Percentiles rank a stretch among this genome's conserved stretches.
Evolutionary conservation across 2,888 invertebrate genomes (phyloP).

Genomic region (Plagodis dolabraria): DNA sequence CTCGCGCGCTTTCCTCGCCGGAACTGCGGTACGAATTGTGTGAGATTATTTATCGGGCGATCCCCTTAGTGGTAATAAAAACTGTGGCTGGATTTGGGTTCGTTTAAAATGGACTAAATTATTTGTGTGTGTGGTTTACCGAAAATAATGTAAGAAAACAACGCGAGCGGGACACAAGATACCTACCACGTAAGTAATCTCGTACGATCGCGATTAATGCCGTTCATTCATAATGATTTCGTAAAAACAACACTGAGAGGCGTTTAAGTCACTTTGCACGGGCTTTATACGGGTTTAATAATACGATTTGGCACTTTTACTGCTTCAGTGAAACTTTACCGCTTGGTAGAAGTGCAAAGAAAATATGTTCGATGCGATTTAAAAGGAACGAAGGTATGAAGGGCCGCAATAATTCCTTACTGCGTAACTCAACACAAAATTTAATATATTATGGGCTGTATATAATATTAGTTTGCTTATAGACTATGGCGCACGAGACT

Average conservation of each 20-base stretch:
- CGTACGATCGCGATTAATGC: not conserved
- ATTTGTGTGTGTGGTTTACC: conserved; percentile 4
- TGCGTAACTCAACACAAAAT: not conserved
- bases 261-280: conserved; percentile 4
- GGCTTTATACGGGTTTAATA: conserved; percentile 31
- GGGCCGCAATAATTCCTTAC: too few relatives aligned
- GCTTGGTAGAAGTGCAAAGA: not conserved
- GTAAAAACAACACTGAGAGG: conserved; percentile 1
- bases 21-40: conserved; percentile 16
- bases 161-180: not conserved
- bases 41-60: conserved; percentile 17
- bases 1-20: conserved; percentile 19
- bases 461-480: too few relatives aligned
- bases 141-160: conserved; percentile 17
- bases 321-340: conserved; percentile 29
- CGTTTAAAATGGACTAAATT: conserved; percentile 1
- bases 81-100: conserved; percentile 3
- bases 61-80: conserved; percentile 8
- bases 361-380: not conserved
- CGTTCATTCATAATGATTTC: not conserved
- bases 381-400: not conserved
- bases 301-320: conserved; percentile 39
- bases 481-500: too few relatives aligned
- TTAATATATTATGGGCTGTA: not conserved
- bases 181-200: conserved; percentile 16